Percentiles rank a stretch among this genome's conserved stretches.
phyloP scores from a whole-genome alignment of 2,797 vertebrate species.

The Bufotes viridis region DNA sequence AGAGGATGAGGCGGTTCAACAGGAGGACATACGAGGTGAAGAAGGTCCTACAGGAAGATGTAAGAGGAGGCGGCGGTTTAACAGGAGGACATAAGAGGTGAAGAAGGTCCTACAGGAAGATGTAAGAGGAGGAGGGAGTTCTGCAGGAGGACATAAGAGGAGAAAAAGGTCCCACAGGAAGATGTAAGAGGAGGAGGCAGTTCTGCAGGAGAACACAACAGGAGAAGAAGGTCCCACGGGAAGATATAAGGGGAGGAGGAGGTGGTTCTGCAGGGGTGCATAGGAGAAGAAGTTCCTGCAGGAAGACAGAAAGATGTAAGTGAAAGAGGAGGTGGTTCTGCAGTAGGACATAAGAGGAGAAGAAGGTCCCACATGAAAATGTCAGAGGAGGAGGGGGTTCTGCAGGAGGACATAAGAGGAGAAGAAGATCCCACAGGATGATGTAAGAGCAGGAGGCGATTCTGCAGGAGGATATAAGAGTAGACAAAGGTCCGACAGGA shows the following conservation, averaged over 20 bases:
- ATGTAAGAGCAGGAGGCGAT: background rate
- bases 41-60: background rate
- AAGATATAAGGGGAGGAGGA: no score
- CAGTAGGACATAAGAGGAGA: background rate
- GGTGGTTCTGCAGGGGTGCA: no score
- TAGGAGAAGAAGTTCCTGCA: no score
- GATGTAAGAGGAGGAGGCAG: background rate
- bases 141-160: no score
- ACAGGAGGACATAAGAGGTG: background rate
- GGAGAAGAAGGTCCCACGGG: no score
- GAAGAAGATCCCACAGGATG: background rate
- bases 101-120: no score
- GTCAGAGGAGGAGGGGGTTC: background rate
- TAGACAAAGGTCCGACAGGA: no score
- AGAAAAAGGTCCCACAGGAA: no score
- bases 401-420: background rate
- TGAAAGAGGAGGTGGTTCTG: background rate
- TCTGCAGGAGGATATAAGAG: background rate
- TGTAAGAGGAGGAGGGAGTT: no score
- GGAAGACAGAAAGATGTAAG: no score
- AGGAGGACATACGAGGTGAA: background rate
- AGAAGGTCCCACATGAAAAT: background rate
- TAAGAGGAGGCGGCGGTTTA: background rate
- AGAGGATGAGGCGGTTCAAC: background rate
- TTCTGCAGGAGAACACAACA: background rate